Percentiles rank a stretch among this genome's conserved stretches.
Conservation (phyloP, 2,888 invertebrate species). For the Apodemia mormo region DNA sequence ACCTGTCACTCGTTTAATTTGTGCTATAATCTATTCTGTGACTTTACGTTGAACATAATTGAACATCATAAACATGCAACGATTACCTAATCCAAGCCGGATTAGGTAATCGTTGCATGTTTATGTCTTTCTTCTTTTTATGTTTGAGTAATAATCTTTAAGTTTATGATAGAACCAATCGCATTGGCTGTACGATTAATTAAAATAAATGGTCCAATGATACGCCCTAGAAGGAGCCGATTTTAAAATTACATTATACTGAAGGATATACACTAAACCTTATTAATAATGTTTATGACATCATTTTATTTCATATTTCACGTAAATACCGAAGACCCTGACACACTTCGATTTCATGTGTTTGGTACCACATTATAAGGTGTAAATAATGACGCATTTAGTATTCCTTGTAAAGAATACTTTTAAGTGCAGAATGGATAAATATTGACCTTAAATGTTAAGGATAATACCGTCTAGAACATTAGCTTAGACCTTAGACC, state of each 20-base stretch:
- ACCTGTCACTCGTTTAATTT: too few relatives aligned
- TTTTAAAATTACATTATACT: slow-evolving; percentile 17
- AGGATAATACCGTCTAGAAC: slow-evolving; percentile 32
- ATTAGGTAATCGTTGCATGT: too few relatives aligned
- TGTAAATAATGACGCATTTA: slow-evolving; percentile 41
- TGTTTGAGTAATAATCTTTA: too few relatives aligned
- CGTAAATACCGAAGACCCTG: slow-evolving; percentile 37
- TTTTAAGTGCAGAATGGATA: slow-evolving; percentile 24
- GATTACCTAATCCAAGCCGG: too few relatives aligned
- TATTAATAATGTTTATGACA: slow-evolving; percentile 23
- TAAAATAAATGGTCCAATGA: neutral
- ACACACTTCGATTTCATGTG: slow-evolving; percentile 37
- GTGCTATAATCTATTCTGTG: too few relatives aligned
- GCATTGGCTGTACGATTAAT: neutral
- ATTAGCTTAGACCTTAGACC: slow-evolving; percentile 14
- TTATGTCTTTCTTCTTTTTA: too few relatives aligned
- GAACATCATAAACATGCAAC: too few relatives aligned
- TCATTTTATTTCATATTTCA: slow-evolving; percentile 25
- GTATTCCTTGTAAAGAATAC: slow-evolving; percentile 42
- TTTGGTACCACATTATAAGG: neutral
- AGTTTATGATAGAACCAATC: neutral
- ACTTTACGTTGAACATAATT: too few relatives aligned
- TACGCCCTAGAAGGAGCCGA: neutral
- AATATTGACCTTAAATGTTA: slow-evolving; percentile 43
- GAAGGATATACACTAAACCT: slow-evolving; percentile 27